Percentiles rank a stretch among this genome's conserved stretches.
Conservation (phyloP, 2,113 vertebrate genomes). For the Sapayoa aenigma region DNA sequence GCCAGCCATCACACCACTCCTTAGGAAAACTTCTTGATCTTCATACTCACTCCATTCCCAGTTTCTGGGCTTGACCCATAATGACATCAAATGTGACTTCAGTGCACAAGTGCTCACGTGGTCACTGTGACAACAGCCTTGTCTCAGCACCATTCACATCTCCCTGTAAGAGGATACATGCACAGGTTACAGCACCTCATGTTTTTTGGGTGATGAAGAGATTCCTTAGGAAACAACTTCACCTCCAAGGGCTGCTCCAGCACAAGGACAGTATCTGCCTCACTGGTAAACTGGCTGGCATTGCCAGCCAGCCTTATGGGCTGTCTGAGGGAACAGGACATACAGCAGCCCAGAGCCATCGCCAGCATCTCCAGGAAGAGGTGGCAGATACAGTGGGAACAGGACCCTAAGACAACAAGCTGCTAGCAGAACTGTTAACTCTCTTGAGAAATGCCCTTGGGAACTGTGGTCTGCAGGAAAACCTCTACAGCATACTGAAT, state of each 20-base stretch:
- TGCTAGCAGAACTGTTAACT: neutral
- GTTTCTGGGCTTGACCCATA: neutral
- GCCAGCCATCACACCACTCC: neutral
- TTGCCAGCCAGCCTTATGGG: neutral
- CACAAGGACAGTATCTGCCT: neutral
- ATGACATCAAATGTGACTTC: neutral
- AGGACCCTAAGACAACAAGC: neutral
- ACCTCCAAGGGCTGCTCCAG: neutral
- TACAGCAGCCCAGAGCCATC: neutral
- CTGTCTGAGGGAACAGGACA: neutral
- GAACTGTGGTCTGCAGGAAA: neutral
- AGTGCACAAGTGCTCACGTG: neutral
- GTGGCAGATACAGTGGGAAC: neutral
- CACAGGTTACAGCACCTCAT: neutral
- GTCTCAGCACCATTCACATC: neutral
- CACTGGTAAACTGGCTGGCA: accelerated
- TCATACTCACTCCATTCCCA: neutral
- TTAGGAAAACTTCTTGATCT: neutral
- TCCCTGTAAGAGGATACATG: accelerated
- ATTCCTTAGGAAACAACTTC: neutral
- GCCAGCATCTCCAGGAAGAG: neutral
- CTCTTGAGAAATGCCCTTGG: neutral
- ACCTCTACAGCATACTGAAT: neutral
- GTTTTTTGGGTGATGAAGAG: neutral
- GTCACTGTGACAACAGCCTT: neutral